These are phyloP conservation scores for Philereme vetulata DNA, from an alignment of 2,888 invertebrate genomes.

Conservation along the genomic window DNA sequence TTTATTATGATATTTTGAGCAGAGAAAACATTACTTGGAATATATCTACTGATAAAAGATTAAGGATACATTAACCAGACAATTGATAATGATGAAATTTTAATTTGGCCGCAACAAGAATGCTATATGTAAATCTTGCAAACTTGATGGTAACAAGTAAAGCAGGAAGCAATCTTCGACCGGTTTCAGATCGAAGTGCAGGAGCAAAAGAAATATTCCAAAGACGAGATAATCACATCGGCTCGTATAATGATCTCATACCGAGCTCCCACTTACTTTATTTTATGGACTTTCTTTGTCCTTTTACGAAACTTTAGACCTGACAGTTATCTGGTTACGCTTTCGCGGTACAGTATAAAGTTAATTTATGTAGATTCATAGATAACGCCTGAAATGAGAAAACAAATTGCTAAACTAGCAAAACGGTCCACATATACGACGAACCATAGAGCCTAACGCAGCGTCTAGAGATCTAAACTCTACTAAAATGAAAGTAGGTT, in stretches of 20 bases:
- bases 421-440: slow-evolving; percentile 17
- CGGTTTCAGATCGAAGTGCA: slow-evolving; percentile 25
- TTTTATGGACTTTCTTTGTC: slow-evolving; percentile 31
- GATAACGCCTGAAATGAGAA: slow-evolving; percentile 17
- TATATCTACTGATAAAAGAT: too few relatives aligned
- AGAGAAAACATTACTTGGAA: too few relatives aligned
- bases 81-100: too few relatives aligned
- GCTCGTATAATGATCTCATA: slow-evolving; percentile 18
- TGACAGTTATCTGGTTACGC: slow-evolving; percentile 28
- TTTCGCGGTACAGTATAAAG: slow-evolving; percentile 21
- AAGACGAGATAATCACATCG: slow-evolving; percentile 10
- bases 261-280: slow-evolving; percentile 23
- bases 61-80: too few relatives aligned
- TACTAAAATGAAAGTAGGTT: too few relatives aligned
- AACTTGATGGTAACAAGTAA: slow-evolving; percentile 22
- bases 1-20: too few relatives aligned
- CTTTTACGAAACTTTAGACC: slow-evolving; percentile 26
- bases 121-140: slow-evolving; percentile 1
- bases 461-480: background rate
- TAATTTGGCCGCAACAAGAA: too few relatives aligned
- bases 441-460: slow-evolving; percentile 17
- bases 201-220: slow-evolving; percentile 8
- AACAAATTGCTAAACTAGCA: slow-evolving; percentile 21
- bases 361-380: slow-evolving; percentile 23
- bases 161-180: slow-evolving; percentile 29